Evolutionary conservation across 2,113 vertebrate species (phyloP).

Genomic region (Campylorhamphus procurvoides): DNA sequence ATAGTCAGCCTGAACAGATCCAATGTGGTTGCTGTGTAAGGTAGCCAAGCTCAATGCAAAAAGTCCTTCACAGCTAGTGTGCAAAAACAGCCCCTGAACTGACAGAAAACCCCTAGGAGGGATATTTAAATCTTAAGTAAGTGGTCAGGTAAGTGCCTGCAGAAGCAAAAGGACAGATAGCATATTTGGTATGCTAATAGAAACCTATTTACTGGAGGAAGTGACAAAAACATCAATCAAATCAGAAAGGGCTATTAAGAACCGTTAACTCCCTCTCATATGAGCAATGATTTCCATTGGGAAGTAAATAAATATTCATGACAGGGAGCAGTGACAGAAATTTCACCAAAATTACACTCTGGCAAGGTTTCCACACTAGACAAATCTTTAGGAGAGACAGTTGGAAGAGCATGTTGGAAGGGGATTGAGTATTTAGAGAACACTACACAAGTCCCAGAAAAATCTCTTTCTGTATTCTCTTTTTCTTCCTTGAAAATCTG

Average conservation of each 20-base stretch:
- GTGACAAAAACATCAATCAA: constrained; percentile 88
- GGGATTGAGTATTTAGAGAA: not conserved
- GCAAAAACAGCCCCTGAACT: constrained; percentile 58
- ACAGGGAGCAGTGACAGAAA: constrained; percentile 75
- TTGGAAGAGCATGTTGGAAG: not conserved
- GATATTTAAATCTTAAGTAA: constrained; percentile 80
- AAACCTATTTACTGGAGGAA: constrained; percentile 83
- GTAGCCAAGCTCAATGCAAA: not conserved
- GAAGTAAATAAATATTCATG: constrained; percentile 86
- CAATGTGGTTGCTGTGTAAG: not conserved
- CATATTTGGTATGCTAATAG: constrained; percentile 83
- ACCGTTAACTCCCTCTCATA: constrained; percentile 85
- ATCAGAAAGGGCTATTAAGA: constrained; percentile 84
- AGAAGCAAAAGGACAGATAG: constrained; percentile 77
- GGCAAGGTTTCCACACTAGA: constrained; percentile 18
- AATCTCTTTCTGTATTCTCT: not conserved
- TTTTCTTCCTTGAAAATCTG: not conserved
- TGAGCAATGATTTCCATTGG: constrained; percentile 83
- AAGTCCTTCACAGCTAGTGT: not conserved
- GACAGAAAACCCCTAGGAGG: constrained; percentile 72
- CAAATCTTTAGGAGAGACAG: constrained; percentile 1
- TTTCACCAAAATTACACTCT: constrained; percentile 71
- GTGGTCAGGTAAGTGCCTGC: constrained; percentile 78
- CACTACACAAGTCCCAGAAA: not conserved
- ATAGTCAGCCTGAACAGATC: not conserved